A percentile compares a stretch with the other conserved stretches of the same genome.
Conservation (phyloP, 2,797 vertebrate genomes). For the Bradypus variegatus region DNA sequence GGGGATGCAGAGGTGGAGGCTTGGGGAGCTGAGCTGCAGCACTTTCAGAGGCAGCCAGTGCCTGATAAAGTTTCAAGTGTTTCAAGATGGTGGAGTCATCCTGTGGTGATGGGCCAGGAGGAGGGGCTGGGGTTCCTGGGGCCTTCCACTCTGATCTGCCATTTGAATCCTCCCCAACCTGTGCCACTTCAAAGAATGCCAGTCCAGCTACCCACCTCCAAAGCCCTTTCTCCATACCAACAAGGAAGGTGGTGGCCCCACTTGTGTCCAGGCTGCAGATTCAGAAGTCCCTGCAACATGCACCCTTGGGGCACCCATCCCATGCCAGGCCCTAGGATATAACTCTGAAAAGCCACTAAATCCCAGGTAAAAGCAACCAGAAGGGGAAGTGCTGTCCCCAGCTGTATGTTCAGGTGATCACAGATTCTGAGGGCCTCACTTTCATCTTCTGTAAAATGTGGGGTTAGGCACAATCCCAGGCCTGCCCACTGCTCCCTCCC, state of each 20-base stretch:
- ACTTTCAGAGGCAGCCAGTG: not conserved
- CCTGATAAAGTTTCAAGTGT: slow-evolving; percentile 48
- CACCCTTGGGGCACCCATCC: not conserved
- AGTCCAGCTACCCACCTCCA: not conserved
- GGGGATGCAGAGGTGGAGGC: not conserved
- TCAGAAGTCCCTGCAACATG: not conserved
- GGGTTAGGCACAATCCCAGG: not conserved
- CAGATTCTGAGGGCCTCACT: not conserved
- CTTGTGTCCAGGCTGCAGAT: not conserved
- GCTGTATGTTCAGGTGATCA: not conserved
- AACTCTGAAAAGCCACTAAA: not conserved
- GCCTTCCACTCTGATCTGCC: not conserved
- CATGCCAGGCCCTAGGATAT: not conserved
- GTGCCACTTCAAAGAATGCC: not conserved
- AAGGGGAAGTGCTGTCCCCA: not conserved
- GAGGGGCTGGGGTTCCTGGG: not conserved
- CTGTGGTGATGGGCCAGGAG: not conserved
- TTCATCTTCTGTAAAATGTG: not conserved
- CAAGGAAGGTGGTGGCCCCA: not conserved
- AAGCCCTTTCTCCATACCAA: slow-evolving; percentile 17
- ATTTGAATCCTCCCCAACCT: not conserved
- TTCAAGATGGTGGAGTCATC: not conserved
- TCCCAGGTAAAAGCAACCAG: not conserved
- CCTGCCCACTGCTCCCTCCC: not conserved
- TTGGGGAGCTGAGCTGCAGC: not conserved